phyloP scores from a whole-genome alignment of 2,113 vertebrate genomes.

The Amblyornis subalaris region DNA sequence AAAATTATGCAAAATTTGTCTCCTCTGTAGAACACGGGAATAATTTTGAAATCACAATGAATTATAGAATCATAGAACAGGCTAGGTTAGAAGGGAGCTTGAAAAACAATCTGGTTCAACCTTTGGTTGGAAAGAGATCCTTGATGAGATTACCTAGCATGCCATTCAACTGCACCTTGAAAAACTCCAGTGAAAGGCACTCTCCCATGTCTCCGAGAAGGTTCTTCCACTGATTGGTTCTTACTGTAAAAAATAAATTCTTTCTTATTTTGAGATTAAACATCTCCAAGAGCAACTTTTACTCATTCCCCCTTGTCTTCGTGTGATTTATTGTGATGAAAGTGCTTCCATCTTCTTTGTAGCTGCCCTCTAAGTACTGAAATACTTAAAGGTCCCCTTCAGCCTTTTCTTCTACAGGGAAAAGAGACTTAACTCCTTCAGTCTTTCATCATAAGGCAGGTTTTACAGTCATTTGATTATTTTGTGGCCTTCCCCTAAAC shows the following conservation, averaged over 20 bases:
- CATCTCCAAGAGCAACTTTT: background rate
- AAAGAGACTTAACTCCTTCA: background rate
- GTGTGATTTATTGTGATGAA: background rate
- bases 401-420: background rate
- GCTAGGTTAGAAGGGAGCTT: accelerated
- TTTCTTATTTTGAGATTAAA: background rate
- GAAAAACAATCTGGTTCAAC: background rate
- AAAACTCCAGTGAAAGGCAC: background rate
- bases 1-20: background rate
- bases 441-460: background rate
- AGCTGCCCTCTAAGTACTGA: background rate
- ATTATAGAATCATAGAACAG: background rate
- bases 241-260: background rate
- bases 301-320: background rate
- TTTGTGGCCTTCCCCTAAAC: background rate
- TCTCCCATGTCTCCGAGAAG: background rate
- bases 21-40: background rate
- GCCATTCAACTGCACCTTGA: background rate
- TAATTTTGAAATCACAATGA: background rate
- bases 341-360: background rate
- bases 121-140: background rate
- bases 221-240: background rate
- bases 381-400: background rate
- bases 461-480: background rate
- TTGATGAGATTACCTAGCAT: background rate